Percentiles rank a stretch among this genome's conserved stretches.
Conservation (phyloP, 2,797 vertebrate genomes). For the Eulemur rubriventer region DNA sequence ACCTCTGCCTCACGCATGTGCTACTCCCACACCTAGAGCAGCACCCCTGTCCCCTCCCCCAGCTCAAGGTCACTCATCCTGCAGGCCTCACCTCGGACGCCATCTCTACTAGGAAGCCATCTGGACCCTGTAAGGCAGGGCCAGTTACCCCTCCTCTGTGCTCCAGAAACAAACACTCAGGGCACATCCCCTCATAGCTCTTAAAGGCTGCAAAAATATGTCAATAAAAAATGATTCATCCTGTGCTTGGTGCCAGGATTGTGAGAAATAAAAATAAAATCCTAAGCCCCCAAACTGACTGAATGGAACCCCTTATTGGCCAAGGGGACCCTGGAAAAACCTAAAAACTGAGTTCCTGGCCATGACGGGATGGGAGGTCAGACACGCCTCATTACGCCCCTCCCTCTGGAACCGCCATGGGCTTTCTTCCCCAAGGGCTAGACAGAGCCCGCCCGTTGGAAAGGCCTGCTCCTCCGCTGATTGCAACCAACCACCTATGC, state of each 20-base stretch:
- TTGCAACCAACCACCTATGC: not conserved
- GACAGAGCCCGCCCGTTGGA: not conserved
- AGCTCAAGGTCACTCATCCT: not conserved
- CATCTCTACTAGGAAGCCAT: not conserved
- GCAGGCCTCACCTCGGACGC: not conserved
- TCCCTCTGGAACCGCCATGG: not conserved
- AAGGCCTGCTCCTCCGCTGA: not conserved
- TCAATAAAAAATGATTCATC: not conserved
- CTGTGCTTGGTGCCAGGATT: not conserved
- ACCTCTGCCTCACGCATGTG: not conserved
- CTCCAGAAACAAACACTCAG: not conserved
- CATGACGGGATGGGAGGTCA: not conserved
- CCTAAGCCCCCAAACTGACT: not conserved
- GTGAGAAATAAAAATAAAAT: not conserved
- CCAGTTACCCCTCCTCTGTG: not conserved
- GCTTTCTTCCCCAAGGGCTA: not conserved
- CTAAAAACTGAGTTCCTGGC: not conserved
- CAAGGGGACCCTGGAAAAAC: not conserved
- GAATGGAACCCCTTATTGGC: not conserved
- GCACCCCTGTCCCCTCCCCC: not conserved
- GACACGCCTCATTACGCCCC: no score
- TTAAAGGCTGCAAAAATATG: not conserved
- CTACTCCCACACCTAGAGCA: not conserved
- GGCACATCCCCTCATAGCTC: not conserved
- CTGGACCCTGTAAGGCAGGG: not conserved